Base-by-base conservation (phyloP, 2,113 vertebrate species). In the Gymnogyps californianus region DNA sequence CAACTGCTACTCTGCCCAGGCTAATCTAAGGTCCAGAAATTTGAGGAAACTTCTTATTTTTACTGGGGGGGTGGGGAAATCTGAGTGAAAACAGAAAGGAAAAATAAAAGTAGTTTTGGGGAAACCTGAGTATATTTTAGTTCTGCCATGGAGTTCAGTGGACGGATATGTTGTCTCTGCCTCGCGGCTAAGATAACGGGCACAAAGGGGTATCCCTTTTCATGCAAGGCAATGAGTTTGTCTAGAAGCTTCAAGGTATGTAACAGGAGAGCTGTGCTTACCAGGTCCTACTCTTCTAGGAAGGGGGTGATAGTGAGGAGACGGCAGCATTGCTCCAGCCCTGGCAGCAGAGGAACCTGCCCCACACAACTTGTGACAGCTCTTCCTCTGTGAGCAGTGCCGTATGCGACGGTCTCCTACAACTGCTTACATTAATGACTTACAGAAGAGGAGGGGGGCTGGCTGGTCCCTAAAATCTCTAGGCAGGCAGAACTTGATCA, bases 321-420 rank as follows among this genome's bases (percentile, higher is more conserved):
- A 44, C 1, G 4, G 21, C 40, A 38, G 54, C 47, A 11, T 42
- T 55, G 28, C 31, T 67, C 59, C 18, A 61, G 66, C 40, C 58
- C 66, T 42, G 25, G 25, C 29, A 36, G 38, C 52, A 61, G 38
- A 54, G 26, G 31, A 79, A 42, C 46, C 13, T 32, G 51, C 25
- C 38, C 34, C 0, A 0, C 32, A 38, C 1, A 3, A 5, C 29
- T 29, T 61, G 66, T 22, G 25, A 11, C 29, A 74, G 51, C 71
- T 83, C 34, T 46, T 55, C 14, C 28, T 46, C 40, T 34, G 40
- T 2, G 0, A 54, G 38, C 38, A 29, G 52, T 36, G 47, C 36
- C 3, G 0, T 16, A 20, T 29, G 32, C 0, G 5, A 11, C 62
- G 24, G 15, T 21, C 9, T 51, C 36, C n/a, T 24, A 28, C 5